A percentile compares a stretch with the other conserved stretches of the same genome.
Evolutionary conservation across 2,888 invertebrate genomes (phyloP).

Genomic region (Bombylius major): DNA sequence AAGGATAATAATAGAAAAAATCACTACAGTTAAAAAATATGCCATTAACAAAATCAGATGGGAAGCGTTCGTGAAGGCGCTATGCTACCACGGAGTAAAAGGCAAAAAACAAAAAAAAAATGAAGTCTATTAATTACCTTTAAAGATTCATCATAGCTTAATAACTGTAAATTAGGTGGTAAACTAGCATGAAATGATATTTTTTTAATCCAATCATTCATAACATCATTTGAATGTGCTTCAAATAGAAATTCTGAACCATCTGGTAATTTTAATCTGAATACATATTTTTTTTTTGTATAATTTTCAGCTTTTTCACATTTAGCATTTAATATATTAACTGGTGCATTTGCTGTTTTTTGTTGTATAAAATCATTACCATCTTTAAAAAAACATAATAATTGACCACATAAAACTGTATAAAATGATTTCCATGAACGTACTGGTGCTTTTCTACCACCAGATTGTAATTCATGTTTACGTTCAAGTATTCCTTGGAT

Average conservation of each 20-base stretch:
- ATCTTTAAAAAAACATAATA: constrained; percentile 96
- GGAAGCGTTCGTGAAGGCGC: no score
- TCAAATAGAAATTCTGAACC: constrained; percentile 89
- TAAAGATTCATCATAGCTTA: constrained; percentile 63
- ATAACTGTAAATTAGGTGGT: constrained; percentile 76
- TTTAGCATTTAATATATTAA: constrained; percentile 63
- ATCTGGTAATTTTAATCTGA: constrained; percentile 75
- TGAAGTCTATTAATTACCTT: constrained; percentile 34
- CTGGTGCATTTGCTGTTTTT: constrained; percentile 77
- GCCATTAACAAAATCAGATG: no score
- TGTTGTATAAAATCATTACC: constrained; percentile 79
- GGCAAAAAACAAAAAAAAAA: no score
- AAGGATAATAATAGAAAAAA: no score
- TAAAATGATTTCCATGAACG: constrained; percentile 93
- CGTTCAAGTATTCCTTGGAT: constrained; percentile 83
- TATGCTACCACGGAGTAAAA: no score
- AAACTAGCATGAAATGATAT: constrained; percentile 85
- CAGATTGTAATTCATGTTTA: constrained; percentile 87
- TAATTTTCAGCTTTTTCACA: constrained; percentile 87
- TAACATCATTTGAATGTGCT: constrained; percentile 55
- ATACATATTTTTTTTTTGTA: constrained; percentile 88
- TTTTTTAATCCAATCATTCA: constrained; percentile 86
- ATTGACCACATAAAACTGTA: constrained; percentile 90
- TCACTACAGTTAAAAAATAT: no score
- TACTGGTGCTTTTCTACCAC: constrained; percentile 88